A percentile compares a stretch with the other conserved stretches of the same genome.
phyloP scores from a whole-genome alignment of 2,797 vertebrate genomes.

The Alca torda region DNA sequence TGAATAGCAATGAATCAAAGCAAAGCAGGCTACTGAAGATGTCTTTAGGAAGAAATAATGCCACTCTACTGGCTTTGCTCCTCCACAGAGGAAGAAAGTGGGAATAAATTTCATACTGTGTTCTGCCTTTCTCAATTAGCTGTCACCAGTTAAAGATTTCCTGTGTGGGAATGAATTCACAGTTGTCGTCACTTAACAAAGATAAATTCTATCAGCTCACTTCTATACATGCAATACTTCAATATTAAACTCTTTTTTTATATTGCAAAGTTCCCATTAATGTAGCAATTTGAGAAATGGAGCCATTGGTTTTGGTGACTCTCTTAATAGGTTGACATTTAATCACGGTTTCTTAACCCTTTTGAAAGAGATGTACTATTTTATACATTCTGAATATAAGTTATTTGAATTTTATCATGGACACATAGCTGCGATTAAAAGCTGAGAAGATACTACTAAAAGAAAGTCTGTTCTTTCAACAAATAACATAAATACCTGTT shows the following conservation, averaged over 20 bases:
- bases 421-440: background rate
- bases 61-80: slow-evolving; percentile 2
- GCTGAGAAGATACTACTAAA: background rate
- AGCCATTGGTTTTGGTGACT: background rate
- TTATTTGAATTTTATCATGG: background rate
- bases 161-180: slow-evolving; percentile 36
- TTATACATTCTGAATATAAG: background rate
- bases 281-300: background rate
- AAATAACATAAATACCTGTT: background rate
- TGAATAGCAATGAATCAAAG: slow-evolving; percentile 58
- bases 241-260: background rate
- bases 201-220: slow-evolving; percentile 25
- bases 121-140: slow-evolving; percentile 43
- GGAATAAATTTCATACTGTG: slow-evolving; percentile 26
- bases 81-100: slow-evolving; percentile 19
- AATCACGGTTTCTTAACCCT: background rate
- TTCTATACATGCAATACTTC: background rate
- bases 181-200: slow-evolving; percentile 17
- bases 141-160: slow-evolving; percentile 53
- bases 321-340: background rate
- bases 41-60: slow-evolving; percentile 39
- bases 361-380: background rate
- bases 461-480: background rate
- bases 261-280: slow-evolving; percentile 5
- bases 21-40: slow-evolving; percentile 34